Base-by-base conservation (phyloP, 2,797 vertebrate genomes). In the Acrossocheilus wenchowensis region DNA sequence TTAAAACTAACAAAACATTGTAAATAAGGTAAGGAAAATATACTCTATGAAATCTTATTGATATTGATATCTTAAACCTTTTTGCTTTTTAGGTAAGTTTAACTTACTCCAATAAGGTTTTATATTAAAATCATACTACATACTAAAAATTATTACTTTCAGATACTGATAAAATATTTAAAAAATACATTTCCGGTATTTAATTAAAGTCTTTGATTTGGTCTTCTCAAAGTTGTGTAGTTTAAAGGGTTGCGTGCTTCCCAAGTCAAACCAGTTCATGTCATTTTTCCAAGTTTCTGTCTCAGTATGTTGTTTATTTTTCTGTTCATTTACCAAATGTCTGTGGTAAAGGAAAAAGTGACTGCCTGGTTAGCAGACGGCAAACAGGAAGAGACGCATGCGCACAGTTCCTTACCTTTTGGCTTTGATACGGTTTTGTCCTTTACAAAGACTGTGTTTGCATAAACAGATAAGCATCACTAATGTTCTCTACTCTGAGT, bases 401-500 rank as follows among this genome's bases (percentile, higher is more conserved):
- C 36, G 11, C 78, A 74, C 54, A 73, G 17, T 54, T 39, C 52
- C 26, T 85, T 41, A 68, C 23, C 74, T 71, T 78, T 52, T 69
- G 48, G 5, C 66, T 81, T 54, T 48, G 21, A 50, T 48, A n/a
- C 2, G 23, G 39, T 50, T 81, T 64, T 79, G 66, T 79, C 21
- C 21, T 39, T 62, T 60, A 36, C 54, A 62, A 48, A 39, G 69
- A 30, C 34, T 45, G 4, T 36, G 75, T 85, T 81, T 81, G 71
- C 85, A 86, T 86, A 66, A 75, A 64, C 43, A 54, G 71, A 86
- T 81, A 75, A 23, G 23, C 78, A 52, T 75, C 45, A 11, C 39
- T 62, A 34, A 30, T 19, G 26, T 72, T 60, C 83, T 69, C 15
- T 84, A n/a, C 45, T 26, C 39, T 48, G 36, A n/a, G 39, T 48